Percentiles rank a stretch among this genome's conserved stretches.
phyloP scores from a whole-genome alignment of 2,113 vertebrate species.

The Paracanthobrama guichenoti region DNA sequence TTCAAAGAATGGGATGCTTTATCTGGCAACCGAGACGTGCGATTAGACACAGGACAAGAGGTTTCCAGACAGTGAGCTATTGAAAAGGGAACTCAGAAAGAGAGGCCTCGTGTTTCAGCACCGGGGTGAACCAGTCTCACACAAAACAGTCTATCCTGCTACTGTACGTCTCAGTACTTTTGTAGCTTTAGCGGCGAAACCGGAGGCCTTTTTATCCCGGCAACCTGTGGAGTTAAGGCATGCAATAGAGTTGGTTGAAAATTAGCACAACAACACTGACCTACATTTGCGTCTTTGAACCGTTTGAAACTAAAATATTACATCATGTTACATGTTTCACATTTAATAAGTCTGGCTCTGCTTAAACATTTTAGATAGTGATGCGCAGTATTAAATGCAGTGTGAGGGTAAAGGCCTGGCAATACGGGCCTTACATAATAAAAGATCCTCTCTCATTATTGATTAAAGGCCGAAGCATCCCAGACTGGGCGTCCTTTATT shows the following conservation, averaged over 20 bases:
- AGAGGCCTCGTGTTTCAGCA: conserved; percentile 72
- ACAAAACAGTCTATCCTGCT: conserved; percentile 63
- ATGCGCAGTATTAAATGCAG: conserved; percentile 14
- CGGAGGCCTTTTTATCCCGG: conserved; percentile 62
- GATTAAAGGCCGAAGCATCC: conserved; percentile 13
- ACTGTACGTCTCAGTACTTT: conserved; percentile 65
- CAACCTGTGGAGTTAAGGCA: conserved; percentile 58
- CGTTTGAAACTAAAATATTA: conserved; percentile 18
- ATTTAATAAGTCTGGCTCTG: conserved; percentile 13
- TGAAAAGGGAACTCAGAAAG: conserved; percentile 71
- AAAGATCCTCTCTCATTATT: conserved; percentile 36
- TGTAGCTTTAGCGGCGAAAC: conserved; percentile 58
- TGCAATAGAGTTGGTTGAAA: conserved; percentile 11
- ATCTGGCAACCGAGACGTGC: conserved; percentile 66
- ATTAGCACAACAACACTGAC: conserved; percentile 36
- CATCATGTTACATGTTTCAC: conserved; percentile 9
- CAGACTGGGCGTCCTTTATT: conserved; percentile 22
- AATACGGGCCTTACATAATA: conserved; percentile 28
- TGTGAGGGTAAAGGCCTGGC: conserved; percentile 6
- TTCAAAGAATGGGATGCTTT: conserved; percentile 75
- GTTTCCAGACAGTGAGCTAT: conserved; percentile 68
- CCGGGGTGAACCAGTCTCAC: conserved; percentile 63
- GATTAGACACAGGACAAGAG: conserved; percentile 72
- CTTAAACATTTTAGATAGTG: conserved; percentile 9
- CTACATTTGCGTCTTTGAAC: conserved; percentile 23